phyloP scores from a whole-genome alignment of 2,888 invertebrate genomes.

The Rhamnusium bicolor region DNA sequence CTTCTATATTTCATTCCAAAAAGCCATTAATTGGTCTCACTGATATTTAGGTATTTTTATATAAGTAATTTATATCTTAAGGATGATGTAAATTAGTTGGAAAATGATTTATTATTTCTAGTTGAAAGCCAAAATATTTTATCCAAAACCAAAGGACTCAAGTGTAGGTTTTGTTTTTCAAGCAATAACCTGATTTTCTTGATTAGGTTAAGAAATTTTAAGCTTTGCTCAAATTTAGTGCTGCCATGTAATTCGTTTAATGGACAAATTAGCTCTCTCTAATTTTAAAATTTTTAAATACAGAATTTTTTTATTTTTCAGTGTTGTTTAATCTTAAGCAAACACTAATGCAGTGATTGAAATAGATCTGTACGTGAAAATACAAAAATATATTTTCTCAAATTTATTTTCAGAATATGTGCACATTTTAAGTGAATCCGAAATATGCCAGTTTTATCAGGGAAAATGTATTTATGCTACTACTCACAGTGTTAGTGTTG shows the following conservation, averaged over 20 bases:
- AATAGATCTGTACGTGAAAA: background rate
- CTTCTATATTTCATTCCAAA: slow-evolving; percentile 61
- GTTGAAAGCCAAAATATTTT: slow-evolving; percentile 50
- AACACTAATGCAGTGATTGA: slow-evolving; percentile 4
- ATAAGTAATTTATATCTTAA: slow-evolving; percentile 60
- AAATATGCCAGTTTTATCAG: slow-evolving; percentile 34
- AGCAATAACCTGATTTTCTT: slow-evolving; percentile 40
- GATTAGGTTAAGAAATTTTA: slow-evolving; percentile 32
- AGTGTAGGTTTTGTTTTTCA: slow-evolving; percentile 47
- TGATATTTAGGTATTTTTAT: slow-evolving; percentile 64
- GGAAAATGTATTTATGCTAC: slow-evolving; percentile 34
- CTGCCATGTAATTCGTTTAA: slow-evolving; percentile 31
- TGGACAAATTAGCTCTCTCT: slow-evolving; percentile 28
- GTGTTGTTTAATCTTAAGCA: background rate
- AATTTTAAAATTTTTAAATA: background rate
- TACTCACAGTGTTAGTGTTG: slow-evolving; percentile 37
- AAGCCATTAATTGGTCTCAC: slow-evolving; percentile 55
- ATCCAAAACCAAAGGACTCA: slow-evolving; percentile 60
- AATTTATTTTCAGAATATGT: background rate
- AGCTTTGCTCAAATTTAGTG: slow-evolving; percentile 48
- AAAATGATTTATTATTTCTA: slow-evolving; percentile 50
- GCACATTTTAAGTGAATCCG: slow-evolving; percentile 2
- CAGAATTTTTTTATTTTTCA: background rate
- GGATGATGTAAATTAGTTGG: slow-evolving; percentile 51
- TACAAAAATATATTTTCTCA: background rate